phyloP scores from a whole-genome alignment of 2,888 invertebrate species.

The Xestoiulus laeticollis region DNA sequence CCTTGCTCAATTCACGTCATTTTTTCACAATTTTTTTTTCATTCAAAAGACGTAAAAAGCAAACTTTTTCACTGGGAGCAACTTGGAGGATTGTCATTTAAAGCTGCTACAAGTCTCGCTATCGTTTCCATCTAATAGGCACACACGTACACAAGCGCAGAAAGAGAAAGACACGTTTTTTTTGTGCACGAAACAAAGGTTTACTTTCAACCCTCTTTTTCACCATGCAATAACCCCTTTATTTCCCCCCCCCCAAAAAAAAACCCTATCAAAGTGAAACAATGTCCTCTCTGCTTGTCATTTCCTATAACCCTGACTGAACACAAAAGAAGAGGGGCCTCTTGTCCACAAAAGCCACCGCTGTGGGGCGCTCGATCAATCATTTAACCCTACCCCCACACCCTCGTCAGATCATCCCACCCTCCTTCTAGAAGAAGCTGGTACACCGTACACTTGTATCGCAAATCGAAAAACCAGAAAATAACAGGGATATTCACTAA shows the following conservation, averaged over 20 bases:
- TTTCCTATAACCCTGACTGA: slow-evolving; percentile 28
- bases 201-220: neutral
- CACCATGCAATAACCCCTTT: neutral
- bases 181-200: neutral
- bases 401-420: neutral
- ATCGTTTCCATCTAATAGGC: slow-evolving; percentile 37
- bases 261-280: slow-evolving; percentile 7
- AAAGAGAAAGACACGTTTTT: neutral
- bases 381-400: neutral
- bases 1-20: neutral
- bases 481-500: neutral
- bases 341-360: slow-evolving; percentile 22
- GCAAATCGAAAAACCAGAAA: neutral
- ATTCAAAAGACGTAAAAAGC: neutral
- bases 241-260: neutral
- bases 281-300: slow-evolving; percentile 32
- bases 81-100: slow-evolving; percentile 28
- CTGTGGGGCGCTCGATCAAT: slow-evolving; percentile 21
- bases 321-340: neutral
- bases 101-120: slow-evolving; percentile 33
- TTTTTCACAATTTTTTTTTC: neutral
- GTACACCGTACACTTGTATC: neutral
- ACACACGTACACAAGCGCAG: neutral
- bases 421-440: neutral
- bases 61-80: neutral